A percentile compares a stretch with the other conserved stretches of the same genome.
These are phyloP conservation scores for Sitta europaea DNA, from an alignment of 2,113 vertebrate species.

Conservation along the genomic window DNA sequence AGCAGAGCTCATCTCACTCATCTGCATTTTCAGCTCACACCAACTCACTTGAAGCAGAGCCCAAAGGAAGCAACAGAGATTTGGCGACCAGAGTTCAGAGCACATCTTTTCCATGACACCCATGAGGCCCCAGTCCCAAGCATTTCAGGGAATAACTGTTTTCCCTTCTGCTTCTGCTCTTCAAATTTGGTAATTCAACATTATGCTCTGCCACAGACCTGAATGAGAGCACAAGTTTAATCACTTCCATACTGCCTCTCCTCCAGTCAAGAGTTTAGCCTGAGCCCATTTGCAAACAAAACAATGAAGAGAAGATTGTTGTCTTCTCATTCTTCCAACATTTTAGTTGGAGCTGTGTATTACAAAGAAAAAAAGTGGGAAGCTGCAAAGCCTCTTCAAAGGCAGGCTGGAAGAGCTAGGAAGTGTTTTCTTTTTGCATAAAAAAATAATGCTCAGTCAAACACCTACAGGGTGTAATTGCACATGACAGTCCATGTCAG, in stretches of 20 bases:
- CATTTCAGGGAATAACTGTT: neutral
- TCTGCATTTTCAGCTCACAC: neutral
- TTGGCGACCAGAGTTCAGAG: neutral
- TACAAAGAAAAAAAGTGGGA: neutral
- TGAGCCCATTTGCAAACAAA: neutral
- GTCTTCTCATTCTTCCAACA: neutral
- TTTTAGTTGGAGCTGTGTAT: neutral
- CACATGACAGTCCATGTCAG: conserved; percentile 22
- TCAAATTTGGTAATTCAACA: neutral
- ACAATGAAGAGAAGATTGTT: neutral
- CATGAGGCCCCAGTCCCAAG: neutral
- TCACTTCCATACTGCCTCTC: neutral
- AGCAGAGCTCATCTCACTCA: neutral
- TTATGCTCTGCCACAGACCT: neutral
- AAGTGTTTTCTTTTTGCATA: neutral
- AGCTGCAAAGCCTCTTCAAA: neutral
- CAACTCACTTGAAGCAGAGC: neutral
- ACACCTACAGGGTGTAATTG: conserved; percentile 21
- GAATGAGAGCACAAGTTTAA: neutral
- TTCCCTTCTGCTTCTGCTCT: neutral
- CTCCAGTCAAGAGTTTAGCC: neutral
- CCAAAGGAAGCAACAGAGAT: neutral
- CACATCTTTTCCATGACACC: neutral
- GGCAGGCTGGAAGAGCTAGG: neutral
- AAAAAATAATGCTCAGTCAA: neutral